Percentiles rank a stretch among this genome's conserved stretches.
Conservation (phyloP, 2,888 invertebrate species). For the Melanostoma scalare region DNA sequence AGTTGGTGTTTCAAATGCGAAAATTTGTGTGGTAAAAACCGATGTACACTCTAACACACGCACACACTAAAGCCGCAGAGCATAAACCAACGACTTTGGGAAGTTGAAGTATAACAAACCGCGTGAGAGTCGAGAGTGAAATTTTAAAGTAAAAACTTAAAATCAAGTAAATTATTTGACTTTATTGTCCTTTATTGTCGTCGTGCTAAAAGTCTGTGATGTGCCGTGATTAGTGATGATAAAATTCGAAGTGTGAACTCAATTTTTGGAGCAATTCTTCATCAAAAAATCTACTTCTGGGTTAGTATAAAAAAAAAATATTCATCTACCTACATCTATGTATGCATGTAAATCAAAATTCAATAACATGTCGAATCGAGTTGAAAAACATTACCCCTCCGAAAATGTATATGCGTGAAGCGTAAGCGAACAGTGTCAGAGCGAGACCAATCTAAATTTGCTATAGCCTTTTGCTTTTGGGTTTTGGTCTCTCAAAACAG, state of each 20-base stretch:
- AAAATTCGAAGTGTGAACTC: neutral
- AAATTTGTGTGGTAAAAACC: conserved; percentile 22
- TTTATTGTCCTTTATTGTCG: neutral
- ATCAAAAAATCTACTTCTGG: conserved; percentile 29
- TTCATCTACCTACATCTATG: conserved; percentile 1
- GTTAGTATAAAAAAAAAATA: conserved; percentile 38
- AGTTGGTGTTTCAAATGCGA: conserved; percentile 26
- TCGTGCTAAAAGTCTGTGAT: neutral
- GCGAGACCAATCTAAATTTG: conserved; percentile 11
- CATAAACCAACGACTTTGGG: conserved; percentile 45
- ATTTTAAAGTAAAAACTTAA: neutral
- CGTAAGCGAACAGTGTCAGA: conserved; percentile 28
- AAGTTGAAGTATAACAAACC: conserved; percentile 41
- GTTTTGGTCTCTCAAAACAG: conserved; percentile 41
- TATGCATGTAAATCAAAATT: conserved; percentile 24
- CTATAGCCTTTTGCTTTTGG: neutral
- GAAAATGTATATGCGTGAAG: neutral
- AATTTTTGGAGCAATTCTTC: neutral
- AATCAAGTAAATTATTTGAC: neutral
- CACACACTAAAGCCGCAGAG: neutral
- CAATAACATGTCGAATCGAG: conserved; percentile 33
- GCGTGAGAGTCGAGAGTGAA: conserved; percentile 31
- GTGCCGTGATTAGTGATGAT: neutral
- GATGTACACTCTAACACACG: conserved; percentile 1
- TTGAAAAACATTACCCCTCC: conserved; percentile 16